Conservation (phyloP, 2,888 invertebrate species). For the Epicampocera succincta region DNA sequence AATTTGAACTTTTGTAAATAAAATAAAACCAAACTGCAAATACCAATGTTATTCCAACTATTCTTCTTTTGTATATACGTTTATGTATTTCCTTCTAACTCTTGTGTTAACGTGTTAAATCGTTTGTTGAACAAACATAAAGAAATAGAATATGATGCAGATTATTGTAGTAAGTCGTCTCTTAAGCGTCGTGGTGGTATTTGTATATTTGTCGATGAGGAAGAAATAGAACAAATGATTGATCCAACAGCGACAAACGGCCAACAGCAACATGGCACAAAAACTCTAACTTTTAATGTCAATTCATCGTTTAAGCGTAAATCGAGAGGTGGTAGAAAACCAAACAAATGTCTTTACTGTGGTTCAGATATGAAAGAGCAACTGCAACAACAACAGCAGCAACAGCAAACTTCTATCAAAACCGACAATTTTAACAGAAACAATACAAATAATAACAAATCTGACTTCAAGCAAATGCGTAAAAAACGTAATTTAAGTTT, state of each 20-base stretch:
- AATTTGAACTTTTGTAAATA: slow-evolving; percentile 51
- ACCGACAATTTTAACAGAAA: slow-evolving; percentile 67
- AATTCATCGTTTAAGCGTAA: slow-evolving; percentile 52
- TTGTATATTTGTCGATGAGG: slow-evolving; percentile 82
- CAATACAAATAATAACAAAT: slow-evolving; percentile 72
- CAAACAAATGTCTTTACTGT: slow-evolving; percentile 76
- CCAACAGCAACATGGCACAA: slow-evolving; percentile 68
- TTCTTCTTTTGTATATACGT: slow-evolving; percentile 61
- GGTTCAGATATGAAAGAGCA: slow-evolving; percentile 71
- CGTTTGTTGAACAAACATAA: slow-evolving; percentile 29
- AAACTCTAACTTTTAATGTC: slow-evolving; percentile 67
- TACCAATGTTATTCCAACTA: slow-evolving; percentile 50
- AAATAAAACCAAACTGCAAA: slow-evolving; percentile 31
- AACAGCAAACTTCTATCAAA: slow-evolving; percentile 43
- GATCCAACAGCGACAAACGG: slow-evolving; percentile 75
- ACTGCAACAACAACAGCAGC: slow-evolving; percentile 42
- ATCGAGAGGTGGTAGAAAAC: slow-evolving; percentile 71
- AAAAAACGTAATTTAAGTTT: slow-evolving; percentile 72
- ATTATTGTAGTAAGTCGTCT: slow-evolving; percentile 80
- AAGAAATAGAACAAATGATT: slow-evolving; percentile 79
- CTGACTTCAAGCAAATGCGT: slow-evolving; percentile 66
- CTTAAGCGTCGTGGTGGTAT: slow-evolving; percentile 81
- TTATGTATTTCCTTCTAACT: slow-evolving; percentile 34
- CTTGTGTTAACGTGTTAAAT: slow-evolving; percentile 23
- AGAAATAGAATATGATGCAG: slow-evolving; percentile 72